Conservation (phyloP, 2,888 invertebrate species). For the Drosophila borborema region DNA sequence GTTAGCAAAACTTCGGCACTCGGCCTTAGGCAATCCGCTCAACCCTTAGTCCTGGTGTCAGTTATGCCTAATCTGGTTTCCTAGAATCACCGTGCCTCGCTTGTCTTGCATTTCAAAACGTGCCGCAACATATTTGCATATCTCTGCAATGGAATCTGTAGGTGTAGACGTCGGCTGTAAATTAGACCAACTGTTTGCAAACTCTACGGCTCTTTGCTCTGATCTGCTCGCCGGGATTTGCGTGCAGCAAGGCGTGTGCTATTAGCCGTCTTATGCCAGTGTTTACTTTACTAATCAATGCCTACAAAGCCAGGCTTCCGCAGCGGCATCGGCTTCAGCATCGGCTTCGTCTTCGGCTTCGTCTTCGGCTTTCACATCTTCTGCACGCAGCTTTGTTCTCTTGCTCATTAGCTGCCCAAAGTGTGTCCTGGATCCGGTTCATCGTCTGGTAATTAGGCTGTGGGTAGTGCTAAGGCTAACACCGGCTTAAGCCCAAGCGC, state of each 20-base stretch:
- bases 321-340: slow-evolving; percentile 4
- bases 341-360: slow-evolving; percentile 8
- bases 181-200: slow-evolving; percentile 74
- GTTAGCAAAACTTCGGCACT: slow-evolving; percentile 50
- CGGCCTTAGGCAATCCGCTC: slow-evolving; percentile 65
- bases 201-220: slow-evolving; percentile 52
- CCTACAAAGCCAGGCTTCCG: slow-evolving; percentile 23
- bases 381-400: slow-evolving; percentile 1
- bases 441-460: slow-evolving; percentile 38
- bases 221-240: slow-evolving; percentile 24
- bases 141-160: slow-evolving; percentile 14
- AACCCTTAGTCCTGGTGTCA: slow-evolving; percentile 56
- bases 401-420: slow-evolving; percentile 50
- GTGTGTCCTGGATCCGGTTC: slow-evolving; percentile 23
- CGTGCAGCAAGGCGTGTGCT: slow-evolving; percentile 54
- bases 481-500: slow-evolving; percentile 10
- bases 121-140: slow-evolving; percentile 58
- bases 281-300: slow-evolving; percentile 64
- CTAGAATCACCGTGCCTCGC: slow-evolving; percentile 32
- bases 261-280: slow-evolving; percentile 48
- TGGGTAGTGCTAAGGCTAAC: slow-evolving; percentile 24
- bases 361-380: slow-evolving; percentile 3
- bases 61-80: slow-evolving; percentile 52
- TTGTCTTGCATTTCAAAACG: slow-evolving; percentile 46
- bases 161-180: slow-evolving; percentile 54